Evolutionary conservation across 1,140 invertebrate genomes (phyloP).

Genomic region (Berghia stephanieae): DNA sequence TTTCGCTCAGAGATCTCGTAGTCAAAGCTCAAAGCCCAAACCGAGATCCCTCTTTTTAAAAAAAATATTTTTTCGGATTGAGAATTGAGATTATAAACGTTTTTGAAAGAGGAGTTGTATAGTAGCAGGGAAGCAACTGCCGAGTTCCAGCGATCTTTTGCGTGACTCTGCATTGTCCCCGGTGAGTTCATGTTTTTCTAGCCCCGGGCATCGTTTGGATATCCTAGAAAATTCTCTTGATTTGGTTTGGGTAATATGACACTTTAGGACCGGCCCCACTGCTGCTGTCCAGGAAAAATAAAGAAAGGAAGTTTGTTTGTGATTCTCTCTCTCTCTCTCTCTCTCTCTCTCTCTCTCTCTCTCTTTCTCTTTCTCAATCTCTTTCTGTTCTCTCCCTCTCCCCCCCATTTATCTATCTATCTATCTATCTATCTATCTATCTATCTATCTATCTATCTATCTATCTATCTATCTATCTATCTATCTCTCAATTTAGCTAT

Average conservation of each 20-base stretch:
- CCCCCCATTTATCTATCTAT: no score
- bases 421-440: neutral
- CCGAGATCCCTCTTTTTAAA: no score
- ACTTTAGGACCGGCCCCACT: neutral
- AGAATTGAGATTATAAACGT: no score
- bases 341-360: neutral
- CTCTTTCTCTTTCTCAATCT: neutral
- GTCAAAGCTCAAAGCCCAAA: no score
- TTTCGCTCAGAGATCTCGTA: no score
- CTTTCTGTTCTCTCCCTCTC: no score
- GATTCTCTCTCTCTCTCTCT: neutral
- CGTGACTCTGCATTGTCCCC: neutral
- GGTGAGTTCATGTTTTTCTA: neutral
- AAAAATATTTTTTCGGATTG: no score
- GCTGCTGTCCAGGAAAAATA: no score
- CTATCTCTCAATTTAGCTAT: neutral
- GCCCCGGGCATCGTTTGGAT: neutral
- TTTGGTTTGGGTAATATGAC: neutral
- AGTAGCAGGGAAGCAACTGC: no score
- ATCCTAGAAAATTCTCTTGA: neutral
- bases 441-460: neutral
- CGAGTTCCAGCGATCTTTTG: slow-evolving; percentile 1
- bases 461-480: no score
- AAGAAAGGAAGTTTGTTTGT: neutral
- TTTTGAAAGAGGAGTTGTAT: no score